These are phyloP conservation scores for Caranx melampygus DNA, from an alignment of 2,113 vertebrate species.

Conservation along the genomic window DNA sequence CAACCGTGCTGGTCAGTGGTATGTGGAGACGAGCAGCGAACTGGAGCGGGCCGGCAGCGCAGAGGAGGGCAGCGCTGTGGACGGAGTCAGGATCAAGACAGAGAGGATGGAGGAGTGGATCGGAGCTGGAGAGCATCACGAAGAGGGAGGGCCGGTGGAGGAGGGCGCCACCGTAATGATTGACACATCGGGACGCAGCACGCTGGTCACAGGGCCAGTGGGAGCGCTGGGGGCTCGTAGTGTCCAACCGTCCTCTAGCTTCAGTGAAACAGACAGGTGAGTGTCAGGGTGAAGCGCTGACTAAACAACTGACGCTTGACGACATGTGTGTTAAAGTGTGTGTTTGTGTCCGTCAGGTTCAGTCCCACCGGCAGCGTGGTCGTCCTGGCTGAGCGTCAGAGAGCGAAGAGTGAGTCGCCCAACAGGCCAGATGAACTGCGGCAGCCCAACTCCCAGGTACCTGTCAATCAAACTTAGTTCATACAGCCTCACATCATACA, in stretches of 20 bases:
- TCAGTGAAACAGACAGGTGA: conserved; percentile 94
- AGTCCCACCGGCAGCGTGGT: conserved; percentile 96
- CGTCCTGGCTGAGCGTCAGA: conserved; percentile 90
- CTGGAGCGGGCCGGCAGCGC: conserved; percentile 84
- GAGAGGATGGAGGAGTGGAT: conserved; percentile 97
- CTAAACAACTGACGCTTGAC: background rate
- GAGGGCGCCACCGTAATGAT: conserved; percentile 94
- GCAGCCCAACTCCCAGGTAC: conserved; percentile 73
- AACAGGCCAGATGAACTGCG: conserved; percentile 89
- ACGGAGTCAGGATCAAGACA: conserved; percentile 92
- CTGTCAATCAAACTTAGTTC: background rate
- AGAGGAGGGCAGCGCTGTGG: conserved; percentile 87
- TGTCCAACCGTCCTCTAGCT: conserved; percentile 90
- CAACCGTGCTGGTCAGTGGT: conserved; percentile 97
- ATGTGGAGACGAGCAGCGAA: conserved; percentile 92
- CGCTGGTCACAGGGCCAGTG: conserved; percentile 84
- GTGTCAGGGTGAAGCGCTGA: too few relatives aligned
- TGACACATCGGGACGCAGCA: conserved; percentile 91
- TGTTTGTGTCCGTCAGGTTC: conserved; percentile 84
- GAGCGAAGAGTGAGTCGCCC: conserved; percentile 96
- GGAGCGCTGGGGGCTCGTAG: conserved; percentile 84
- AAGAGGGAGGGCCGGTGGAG: conserved; percentile 90
- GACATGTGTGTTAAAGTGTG: too few relatives aligned
- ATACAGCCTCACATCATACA: background rate
- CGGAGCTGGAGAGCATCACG: conserved; percentile 88